Evolutionary conservation across 2,888 invertebrate genomes (phyloP).

Genomic region (Drosophila maculinotata): DNA sequence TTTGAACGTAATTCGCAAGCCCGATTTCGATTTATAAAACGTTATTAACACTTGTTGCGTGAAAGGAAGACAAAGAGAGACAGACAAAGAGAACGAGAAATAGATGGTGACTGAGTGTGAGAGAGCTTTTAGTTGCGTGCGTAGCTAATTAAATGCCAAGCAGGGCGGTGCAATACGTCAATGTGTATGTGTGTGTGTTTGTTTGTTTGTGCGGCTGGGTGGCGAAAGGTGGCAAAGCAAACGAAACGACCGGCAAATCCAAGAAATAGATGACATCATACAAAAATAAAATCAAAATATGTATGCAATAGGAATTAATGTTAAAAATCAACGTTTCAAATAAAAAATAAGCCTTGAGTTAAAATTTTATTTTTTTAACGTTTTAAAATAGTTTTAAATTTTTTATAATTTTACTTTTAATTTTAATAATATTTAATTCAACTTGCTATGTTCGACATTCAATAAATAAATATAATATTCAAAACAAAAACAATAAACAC

Average conservation of each 20-base stretch:
- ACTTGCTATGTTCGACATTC: too few species aligned
- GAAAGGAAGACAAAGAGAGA: background rate
- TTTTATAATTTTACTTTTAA: too few species aligned
- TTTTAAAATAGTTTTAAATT: too few species aligned
- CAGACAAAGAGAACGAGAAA: background rate
- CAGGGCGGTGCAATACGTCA: background rate
- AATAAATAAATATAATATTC: too few species aligned
- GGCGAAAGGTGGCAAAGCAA: constrained; percentile 42
- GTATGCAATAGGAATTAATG: constrained; percentile 2
- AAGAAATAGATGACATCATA: constrained; percentile 39
- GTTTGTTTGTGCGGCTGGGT: constrained; percentile 4
- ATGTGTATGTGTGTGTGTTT: constrained; percentile 7
- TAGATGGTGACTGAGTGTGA: background rate
- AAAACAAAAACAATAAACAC: constrained; percentile 2
- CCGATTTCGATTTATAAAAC: constrained; percentile 11
- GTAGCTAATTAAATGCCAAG: constrained; percentile 10
- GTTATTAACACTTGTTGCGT: constrained; percentile 43
- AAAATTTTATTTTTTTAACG: too few species aligned
- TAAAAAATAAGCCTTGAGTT: too few species aligned
- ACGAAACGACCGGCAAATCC: constrained; percentile 46
- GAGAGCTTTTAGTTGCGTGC: constrained; percentile 24
- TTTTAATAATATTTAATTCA: too few species aligned
- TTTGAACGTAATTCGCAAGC: background rate
- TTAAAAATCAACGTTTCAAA: too few species aligned
- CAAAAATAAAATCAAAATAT: constrained; percentile 8